phyloP scores from a whole-genome alignment of 1,140 invertebrate genomes.

The Drosophila triauraria region DNA sequence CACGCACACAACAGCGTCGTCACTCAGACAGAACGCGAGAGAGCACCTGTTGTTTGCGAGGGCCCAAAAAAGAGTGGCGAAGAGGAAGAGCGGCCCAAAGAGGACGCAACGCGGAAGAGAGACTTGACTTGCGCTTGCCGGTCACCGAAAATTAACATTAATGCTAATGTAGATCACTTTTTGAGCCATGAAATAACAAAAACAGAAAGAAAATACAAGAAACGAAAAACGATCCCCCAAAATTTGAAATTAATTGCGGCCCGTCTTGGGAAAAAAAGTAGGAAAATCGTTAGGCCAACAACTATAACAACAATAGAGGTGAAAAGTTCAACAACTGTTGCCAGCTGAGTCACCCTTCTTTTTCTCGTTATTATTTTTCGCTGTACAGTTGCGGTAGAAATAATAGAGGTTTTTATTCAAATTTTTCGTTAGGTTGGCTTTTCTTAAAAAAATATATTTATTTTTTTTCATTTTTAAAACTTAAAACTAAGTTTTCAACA shows the following conservation, averaged over 20 bases:
- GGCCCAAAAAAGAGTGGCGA: slow-evolving; percentile 13
- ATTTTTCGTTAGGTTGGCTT: background rate
- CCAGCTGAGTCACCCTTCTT: slow-evolving; percentile 19
- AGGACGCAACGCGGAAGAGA: slow-evolving; percentile 26
- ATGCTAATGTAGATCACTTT: slow-evolving; percentile 68
- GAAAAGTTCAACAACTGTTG: slow-evolving; percentile 68
- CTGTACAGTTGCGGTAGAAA: slow-evolving; percentile 35
- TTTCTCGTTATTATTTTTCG: background rate
- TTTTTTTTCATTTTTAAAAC: background rate
- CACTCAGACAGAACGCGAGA: slow-evolving; percentile 67
- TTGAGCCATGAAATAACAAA: slow-evolving; percentile 7
- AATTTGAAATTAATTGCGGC: slow-evolving; percentile 64
- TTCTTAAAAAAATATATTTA: background rate
- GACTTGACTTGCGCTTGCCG: slow-evolving; percentile 24
- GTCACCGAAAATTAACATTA: slow-evolving; percentile 62
- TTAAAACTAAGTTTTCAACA: no score
- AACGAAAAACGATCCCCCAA: slow-evolving; percentile 34
- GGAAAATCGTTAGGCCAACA: slow-evolving; percentile 54
- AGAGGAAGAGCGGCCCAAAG: slow-evolving; percentile 19
- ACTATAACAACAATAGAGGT: slow-evolving; percentile 29
- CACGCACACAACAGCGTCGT: slow-evolving; percentile 52
- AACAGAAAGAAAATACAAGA: no score
- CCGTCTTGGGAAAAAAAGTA: slow-evolving; percentile 15
- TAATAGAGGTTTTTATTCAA: slow-evolving; percentile 3
- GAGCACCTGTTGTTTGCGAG: slow-evolving; percentile 51